Evolutionary conservation across 2,888 invertebrate genomes (phyloP).

Genomic region (Orthosia gothica): DNA sequence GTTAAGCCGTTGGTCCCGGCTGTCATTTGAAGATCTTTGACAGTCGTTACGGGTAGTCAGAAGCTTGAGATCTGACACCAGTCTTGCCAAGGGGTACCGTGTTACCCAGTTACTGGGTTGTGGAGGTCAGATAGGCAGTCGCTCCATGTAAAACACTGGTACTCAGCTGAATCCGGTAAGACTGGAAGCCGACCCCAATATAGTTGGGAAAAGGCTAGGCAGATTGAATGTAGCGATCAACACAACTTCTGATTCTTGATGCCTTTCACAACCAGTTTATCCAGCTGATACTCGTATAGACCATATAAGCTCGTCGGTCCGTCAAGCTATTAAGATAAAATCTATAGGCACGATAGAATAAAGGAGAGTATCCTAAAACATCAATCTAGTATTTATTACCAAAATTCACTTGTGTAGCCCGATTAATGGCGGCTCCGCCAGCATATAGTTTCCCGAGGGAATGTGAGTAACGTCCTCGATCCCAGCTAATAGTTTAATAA

Average conservation of each 20-base stretch:
- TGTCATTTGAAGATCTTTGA: no score
- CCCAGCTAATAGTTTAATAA: conserved; percentile 68
- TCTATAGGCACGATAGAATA: conserved; percentile 14
- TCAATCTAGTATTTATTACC: conserved; percentile 54
- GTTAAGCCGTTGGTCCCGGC: no score
- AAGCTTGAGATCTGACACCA: no score
- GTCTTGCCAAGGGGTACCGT: no score
- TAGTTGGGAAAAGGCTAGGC: no score
- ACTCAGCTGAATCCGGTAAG: no score
- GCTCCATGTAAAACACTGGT: no score
- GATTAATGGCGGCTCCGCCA: conserved; percentile 43
- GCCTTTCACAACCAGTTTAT: not conserved
- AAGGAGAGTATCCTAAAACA: conserved; percentile 41
- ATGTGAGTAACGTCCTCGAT: conserved; percentile 55
- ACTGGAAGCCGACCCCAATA: no score
- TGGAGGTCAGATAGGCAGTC: no score
- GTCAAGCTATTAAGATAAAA: conserved; percentile 13
- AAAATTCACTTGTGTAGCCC: conserved; percentile 54
- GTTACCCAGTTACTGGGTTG: no score
- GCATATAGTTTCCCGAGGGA: conserved; percentile 53
- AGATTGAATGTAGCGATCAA: no score
- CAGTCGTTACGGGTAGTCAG: no score
- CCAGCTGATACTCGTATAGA: not conserved
- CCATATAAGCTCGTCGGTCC: not conserved
- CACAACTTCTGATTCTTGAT: not conserved